Evolutionary conservation across 2,113 vertebrate genomes (phyloP).

Genomic region (Hemichromis elongatus): DNA sequence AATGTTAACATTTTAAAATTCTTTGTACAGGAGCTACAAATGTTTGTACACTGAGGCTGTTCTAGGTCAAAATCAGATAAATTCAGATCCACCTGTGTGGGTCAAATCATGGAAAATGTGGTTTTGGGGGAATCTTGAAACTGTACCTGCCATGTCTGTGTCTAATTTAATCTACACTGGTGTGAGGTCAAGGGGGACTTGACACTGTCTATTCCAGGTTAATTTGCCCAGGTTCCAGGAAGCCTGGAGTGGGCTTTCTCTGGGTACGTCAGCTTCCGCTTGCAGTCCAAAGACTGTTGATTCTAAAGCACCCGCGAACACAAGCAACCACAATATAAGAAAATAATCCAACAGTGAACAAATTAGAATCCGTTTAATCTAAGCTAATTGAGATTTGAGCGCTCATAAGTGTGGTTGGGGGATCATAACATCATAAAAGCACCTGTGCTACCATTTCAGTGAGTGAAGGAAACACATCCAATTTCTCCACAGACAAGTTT

Average conservation of each 20-base stretch:
- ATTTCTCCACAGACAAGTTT: background rate
- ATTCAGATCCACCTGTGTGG: background rate
- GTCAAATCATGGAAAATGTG: background rate
- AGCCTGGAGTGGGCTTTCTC: background rate
- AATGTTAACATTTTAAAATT: background rate
- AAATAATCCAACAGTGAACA: rapidly evolving
- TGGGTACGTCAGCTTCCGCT: background rate
- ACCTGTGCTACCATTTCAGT: background rate
- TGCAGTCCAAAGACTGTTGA: background rate
- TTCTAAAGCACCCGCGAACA: background rate
- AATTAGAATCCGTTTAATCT: background rate
- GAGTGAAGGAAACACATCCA: background rate
- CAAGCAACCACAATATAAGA: background rate
- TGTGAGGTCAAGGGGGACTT: background rate
- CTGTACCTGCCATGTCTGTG: background rate
- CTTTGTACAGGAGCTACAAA: background rate
- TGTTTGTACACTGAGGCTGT: background rate
- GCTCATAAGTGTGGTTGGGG: background rate
- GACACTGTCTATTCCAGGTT: background rate
- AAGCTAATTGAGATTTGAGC: background rate
- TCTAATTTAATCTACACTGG: background rate
- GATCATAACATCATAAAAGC: background rate
- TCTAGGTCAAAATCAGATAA: background rate
- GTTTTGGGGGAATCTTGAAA: background rate
- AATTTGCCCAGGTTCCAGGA: background rate